These are phyloP conservation scores for Siderastrea siderea DNA, from an alignment of 92 coral and sea anemone species.

Conservation along the genomic window DNA sequence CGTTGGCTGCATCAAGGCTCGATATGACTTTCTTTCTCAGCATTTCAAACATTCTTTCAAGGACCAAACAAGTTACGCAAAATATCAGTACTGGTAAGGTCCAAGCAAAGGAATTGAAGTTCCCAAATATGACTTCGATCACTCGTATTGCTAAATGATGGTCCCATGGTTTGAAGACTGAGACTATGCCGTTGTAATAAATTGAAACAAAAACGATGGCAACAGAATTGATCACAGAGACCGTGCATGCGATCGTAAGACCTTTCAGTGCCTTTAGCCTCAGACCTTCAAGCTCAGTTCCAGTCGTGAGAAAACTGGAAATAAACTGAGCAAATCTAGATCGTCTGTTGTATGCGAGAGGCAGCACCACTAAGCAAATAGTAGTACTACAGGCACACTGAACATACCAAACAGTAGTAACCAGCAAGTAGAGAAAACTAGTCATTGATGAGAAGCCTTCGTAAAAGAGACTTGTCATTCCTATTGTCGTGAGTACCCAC, in stretches of 20 bases:
- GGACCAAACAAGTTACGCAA: slow-evolving; percentile 17
- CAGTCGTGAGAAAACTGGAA: neutral
- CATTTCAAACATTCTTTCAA: slow-evolving; percentile 20
- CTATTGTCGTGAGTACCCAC: neutral
- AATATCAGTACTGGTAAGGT: slow-evolving; percentile 1
- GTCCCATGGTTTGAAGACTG: slow-evolving; percentile 1
- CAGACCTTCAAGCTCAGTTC: neutral
- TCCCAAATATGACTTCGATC: neutral
- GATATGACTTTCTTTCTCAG: neutral
- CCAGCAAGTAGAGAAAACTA: neutral
- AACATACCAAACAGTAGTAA: neutral
- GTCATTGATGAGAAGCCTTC: neutral
- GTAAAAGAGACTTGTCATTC: neutral
- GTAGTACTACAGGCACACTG: slow-evolving; percentile 19
- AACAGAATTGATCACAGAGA: slow-evolving; percentile 7
- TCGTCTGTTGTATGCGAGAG: neutral
- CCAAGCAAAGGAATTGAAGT: slow-evolving; percentile 10
- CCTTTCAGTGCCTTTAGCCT: slow-evolving; percentile 10
- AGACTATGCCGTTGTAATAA: neutral
- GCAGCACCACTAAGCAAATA: slow-evolving; percentile 13
- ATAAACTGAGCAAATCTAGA: slow-evolving; percentile 11
- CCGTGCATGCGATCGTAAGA: neutral
- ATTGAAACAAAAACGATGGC: neutral
- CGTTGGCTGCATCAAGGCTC: too few species aligned
- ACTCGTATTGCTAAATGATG: slow-evolving; percentile 5